Base-by-base conservation (phyloP, 2,113 vertebrate species). In the Aspidoscelis tigris region DNA sequence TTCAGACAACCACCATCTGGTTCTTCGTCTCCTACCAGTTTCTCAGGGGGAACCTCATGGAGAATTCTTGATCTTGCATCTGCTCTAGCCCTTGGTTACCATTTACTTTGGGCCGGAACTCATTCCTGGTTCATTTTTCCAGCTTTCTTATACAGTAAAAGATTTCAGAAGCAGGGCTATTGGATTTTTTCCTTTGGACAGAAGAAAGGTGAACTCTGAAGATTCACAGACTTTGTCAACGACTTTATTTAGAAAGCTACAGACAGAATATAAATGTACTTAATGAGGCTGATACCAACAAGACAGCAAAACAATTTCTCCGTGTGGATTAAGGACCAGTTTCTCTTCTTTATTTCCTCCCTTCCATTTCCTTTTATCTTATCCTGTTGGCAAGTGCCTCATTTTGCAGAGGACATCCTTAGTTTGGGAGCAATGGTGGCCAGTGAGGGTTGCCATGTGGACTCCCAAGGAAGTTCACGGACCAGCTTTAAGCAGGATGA, bases 1-100 rank as follows among this genome's bases (percentile, higher is more conserved):
- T 86, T 90, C 92, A 93, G 92, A 92, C 91, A 90, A 90, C 82
- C 76, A 94, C 91, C 93, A 88, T 92, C 88, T 91, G 81, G 86
- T 84, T 93, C 83, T 87, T 83, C 82, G 70, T 89, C 91, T 92
- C 43, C 89, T 84, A 80, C 73, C 79, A 87, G 2, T 84, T 90
- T 71, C 90, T 84, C 83, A 18, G 87, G 10, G 33, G 20, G 22
- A 61, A 6, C 16, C 22, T 74, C 24, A 21, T 79, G 44, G 58
- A 78, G 47, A 6, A 84, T 47, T 70, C 39, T 9, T 64, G 10
- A 4, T 39, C 33, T 21, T 76, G 22, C 21, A 8, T 55, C 76
- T 21, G 20, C n/a, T 78, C n/a, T 61, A 43, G 58, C 24, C 65
- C n/a, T 65, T 80, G 69, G 22, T 21, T 53, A 47, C n/a, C 24